A percentile compares a stretch with the other conserved stretches of the same genome.
These are phyloP conservation scores for Cardiocondyla obscurior DNA, from an alignment of 1,140 invertebrate genomes.

Conservation along the genomic window DNA sequence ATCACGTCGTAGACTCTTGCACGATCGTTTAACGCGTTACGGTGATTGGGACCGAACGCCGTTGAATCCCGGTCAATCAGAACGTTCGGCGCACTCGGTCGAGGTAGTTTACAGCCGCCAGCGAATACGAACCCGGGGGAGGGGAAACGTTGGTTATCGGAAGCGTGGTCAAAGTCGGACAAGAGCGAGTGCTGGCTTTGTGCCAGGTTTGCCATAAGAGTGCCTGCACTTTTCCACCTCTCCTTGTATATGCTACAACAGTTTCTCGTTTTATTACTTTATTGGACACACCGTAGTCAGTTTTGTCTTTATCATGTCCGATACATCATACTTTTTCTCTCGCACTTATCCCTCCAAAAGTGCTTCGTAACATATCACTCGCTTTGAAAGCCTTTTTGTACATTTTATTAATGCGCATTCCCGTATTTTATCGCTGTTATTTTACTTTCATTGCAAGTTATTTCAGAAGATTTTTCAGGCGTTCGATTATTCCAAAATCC, in stretches of 20 bases:
- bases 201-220: conserved; percentile 78
- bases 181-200: conserved; percentile 72
- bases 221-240: conserved; percentile 80
- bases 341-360: not conserved
- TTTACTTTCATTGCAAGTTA: no score
- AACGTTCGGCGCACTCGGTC: conserved; percentile 58
- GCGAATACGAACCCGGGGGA: conserved; percentile 36
- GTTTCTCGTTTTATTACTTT: conserved; percentile 73
- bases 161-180: conserved; percentile 69
- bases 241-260: conserved; percentile 74
- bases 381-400: not conserved
- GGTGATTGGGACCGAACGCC: conserved; percentile 34
- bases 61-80: conserved; percentile 73
- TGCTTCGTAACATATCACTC: not conserved
- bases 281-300: conserved; percentile 68
- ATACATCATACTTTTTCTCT: not conserved
- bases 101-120: conserved; percentile 71
- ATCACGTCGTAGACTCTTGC: conserved; percentile 16
- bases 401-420: no score
- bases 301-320: conserved; percentile 53
- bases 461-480: no score
- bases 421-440: no score
- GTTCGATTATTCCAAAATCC: no score
- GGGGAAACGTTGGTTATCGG: conserved; percentile 61
- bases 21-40: conserved; percentile 44